A percentile compares a stretch with the other conserved stretches of the same genome.
Conservation (phyloP, 2,888 invertebrate species). For the Athalia circularis region DNA sequence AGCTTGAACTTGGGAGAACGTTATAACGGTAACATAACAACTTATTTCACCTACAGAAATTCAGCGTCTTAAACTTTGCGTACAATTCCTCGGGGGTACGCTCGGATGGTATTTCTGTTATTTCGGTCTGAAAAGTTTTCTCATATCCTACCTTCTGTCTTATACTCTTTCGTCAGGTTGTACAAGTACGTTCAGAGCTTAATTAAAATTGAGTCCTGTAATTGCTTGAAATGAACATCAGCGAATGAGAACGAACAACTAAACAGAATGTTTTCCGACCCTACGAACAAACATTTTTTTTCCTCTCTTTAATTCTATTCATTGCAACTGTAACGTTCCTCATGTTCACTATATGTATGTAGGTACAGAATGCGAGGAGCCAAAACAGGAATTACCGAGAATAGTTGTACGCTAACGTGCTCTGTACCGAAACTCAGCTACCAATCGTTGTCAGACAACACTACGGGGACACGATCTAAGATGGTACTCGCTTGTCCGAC, state of each 20-base stretch:
- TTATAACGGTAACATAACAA: slow-evolving; percentile 31
- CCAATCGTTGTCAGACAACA: slow-evolving; percentile 30
- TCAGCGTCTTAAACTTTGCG: slow-evolving; percentile 22
- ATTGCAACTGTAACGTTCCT: too few relatives aligned
- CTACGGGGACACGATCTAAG: slow-evolving; percentile 14
- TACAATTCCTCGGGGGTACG: slow-evolving; percentile 26
- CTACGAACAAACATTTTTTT: too few relatives aligned
- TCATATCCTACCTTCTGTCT: slow-evolving; percentile 33
- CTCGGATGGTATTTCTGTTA: slow-evolving; percentile 33
- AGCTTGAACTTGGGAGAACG: background rate
- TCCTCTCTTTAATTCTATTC: too few relatives aligned
- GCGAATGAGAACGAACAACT: background rate
- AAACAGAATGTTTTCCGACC: background rate
- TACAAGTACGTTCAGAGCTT: slow-evolving; percentile 8
- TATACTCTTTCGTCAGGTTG: slow-evolving; percentile 1
- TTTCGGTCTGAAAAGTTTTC: slow-evolving; percentile 34
- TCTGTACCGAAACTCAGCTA: slow-evolving; percentile 6
- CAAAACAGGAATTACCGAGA: background rate
- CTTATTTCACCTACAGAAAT: slow-evolving; percentile 30
- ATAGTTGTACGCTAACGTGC: background rate
- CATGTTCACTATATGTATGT: too few relatives aligned
- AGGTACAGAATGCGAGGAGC: too few relatives aligned
- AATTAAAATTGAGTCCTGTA: slow-evolving; percentile 36
- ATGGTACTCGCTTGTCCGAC: slow-evolving; percentile 20
- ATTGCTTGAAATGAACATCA: slow-evolving; percentile 18